Conservation (phyloP, 2,113 vertebrate genomes). For the Cryptomyrus ogoouensis region DNA sequence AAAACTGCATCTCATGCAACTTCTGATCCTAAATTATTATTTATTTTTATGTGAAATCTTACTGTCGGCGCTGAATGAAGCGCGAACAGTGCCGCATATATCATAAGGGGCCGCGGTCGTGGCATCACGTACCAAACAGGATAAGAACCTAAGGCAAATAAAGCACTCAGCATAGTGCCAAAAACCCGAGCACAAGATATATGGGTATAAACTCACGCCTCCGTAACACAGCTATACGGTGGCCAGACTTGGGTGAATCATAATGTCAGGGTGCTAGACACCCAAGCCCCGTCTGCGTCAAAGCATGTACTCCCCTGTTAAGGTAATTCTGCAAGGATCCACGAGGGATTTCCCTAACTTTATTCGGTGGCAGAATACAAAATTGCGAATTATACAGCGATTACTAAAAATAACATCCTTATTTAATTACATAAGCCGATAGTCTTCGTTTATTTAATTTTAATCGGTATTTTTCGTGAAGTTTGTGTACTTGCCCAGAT, state of each 20-base stretch:
- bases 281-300: neutral
- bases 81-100: neutral
- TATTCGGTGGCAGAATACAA: neutral
- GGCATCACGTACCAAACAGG: constrained; percentile 16
- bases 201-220: neutral
- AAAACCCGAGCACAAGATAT: neutral
- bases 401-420: neutral
- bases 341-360: constrained; percentile 34
- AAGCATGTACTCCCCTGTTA: neutral
- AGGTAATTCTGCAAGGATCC: constrained; percentile 34
- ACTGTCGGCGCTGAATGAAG: neutral
- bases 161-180: constrained; percentile 47
- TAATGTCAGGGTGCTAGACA: neutral
- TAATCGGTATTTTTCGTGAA: neutral
- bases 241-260: neutral
- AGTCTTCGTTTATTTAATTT: neutral
- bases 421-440: neutral
- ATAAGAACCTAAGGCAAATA: constrained; percentile 49
- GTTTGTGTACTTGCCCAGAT: neutral
- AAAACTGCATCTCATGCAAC: neutral
- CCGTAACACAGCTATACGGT: neutral
- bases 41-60: neutral
- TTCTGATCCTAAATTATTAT: neutral
- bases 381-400: neutral
- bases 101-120: neutral